Evolutionary conservation across 53 echinoderm and acorn worm genomes (phyloP).

Genomic region (Paracentrotus lividus): DNA sequence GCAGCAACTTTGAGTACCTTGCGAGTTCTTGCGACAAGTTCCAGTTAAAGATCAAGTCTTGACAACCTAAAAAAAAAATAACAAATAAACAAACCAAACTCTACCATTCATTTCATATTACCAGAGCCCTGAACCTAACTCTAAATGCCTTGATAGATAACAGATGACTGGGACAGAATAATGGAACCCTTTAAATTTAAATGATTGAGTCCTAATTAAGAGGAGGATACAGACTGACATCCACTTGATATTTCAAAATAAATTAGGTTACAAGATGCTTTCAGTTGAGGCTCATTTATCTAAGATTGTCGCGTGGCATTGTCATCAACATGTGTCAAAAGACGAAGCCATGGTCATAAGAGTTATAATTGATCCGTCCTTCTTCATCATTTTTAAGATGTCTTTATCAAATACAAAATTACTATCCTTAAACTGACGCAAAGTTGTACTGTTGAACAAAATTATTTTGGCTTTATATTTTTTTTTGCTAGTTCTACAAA

Average conservation of each 20-base stretch:
- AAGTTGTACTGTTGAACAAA: not conserved
- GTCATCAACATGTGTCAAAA: not conserved
- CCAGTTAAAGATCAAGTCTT: no score
- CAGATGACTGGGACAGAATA: not conserved
- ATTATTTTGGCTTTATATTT: not conserved
- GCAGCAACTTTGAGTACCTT: no score
- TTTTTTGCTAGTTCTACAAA: not conserved
- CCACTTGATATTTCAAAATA: slow-evolving; percentile 1
- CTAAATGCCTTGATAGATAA: not conserved
- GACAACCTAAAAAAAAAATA: no score
- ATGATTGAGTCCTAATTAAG: not conserved
- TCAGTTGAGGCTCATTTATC: slow-evolving; percentile 1
- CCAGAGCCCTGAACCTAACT: not conserved
- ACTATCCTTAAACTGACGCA: not conserved
- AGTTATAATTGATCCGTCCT: not conserved
- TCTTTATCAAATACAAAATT: not conserved
- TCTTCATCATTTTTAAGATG: no score
- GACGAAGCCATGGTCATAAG: not conserved
- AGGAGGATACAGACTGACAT: not conserved
- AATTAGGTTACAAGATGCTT: slow-evolving; percentile 20
- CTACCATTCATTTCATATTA: no score
- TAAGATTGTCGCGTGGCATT: not conserved
- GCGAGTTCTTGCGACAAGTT: no score
- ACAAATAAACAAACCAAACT: no score
- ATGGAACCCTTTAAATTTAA: not conserved